Evolutionary conservation across 2,888 invertebrate genomes (phyloP).

Genomic region (Platycnemis pennipes): DNA sequence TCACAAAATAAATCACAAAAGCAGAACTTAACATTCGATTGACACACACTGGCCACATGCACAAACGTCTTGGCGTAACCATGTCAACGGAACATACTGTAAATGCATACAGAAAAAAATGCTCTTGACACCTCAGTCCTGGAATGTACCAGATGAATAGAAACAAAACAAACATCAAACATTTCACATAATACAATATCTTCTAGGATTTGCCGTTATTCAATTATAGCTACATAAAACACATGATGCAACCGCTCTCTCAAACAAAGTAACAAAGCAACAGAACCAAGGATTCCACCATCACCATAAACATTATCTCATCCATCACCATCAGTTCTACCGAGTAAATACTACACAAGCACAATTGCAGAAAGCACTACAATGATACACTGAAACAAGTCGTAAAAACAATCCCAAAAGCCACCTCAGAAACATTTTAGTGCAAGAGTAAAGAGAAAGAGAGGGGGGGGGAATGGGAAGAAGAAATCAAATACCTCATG

Average conservation of each 20-base stretch:
- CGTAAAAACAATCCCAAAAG: neutral
- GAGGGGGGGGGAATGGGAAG: neutral
- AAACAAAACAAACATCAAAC: conserved; percentile 31
- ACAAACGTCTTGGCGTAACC: conserved; percentile 18
- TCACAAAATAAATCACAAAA: conserved; percentile 22
- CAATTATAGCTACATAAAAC: neutral
- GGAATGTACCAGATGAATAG: conserved; percentile 29
- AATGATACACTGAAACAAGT: neutral
- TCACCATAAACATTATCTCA: neutral
- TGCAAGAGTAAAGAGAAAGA: no score
- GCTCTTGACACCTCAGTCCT: conserved; percentile 20
- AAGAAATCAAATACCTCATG: conserved; percentile 17
- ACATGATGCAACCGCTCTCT: neutral
- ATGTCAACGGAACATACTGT: conserved; percentile 31
- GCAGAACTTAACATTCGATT: conserved; percentile 12
- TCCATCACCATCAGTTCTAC: neutral
- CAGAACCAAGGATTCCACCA: conserved; percentile 25
- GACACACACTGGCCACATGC: conserved; percentile 36
- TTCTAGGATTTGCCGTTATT: neutral
- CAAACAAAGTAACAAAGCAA: neutral
- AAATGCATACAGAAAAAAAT: conserved; percentile 31
- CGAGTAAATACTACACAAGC: conserved; percentile 34
- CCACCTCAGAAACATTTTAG: neutral
- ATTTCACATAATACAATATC: conserved; percentile 16
- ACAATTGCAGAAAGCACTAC: conserved; percentile 43